Base-by-base conservation (phyloP, 2,888 invertebrate genomes). In the Rhyacophila evoluta region DNA sequence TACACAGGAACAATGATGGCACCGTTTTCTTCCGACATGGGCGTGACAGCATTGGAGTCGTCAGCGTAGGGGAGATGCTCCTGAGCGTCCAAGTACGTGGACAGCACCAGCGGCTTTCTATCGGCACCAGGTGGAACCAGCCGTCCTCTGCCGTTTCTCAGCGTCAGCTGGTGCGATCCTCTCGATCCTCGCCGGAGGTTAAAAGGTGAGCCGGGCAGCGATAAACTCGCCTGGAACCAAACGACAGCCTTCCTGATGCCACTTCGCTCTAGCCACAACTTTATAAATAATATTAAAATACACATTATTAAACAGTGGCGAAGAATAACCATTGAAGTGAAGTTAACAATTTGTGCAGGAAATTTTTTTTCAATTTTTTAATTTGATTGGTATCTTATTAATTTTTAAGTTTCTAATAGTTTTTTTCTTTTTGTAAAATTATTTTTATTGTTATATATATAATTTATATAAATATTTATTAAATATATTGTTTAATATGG, bases 11-110 rank as follows among this genome's bases (percentile, higher is more conserved):
- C 95, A 85, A 97, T 95, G 88, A 97, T 97, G 86, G 96, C 96
- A 86, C 97, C 97, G 88, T 97, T 97, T 89, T 98, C 98, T 90
- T 98, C 98, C 83, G 97, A 98, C 95, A 98, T 97, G 76, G 98
- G 98, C 81, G 98, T 98, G 80, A 97, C 98, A 83, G 98, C 98
- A 86, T 97, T 97, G 82, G 98, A 98, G 89, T 98, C 98, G 87
- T 98, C 98, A 78, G 98, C 98, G 87, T 97, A 98, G 79, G 98
- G 98, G 86, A 98, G 92, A 88, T 97, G 97, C 90, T 97, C 97
- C 88, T 96, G 95, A 84, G 96, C 96, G 87, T 96, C 98, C 88
- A 97, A 92, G 91, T 97, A 97, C 83, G 97, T 97, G 85, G 97
- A 97, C 83, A 97, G 92, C 83, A 98, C 97, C 85, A 98, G 91